These are phyloP conservation scores for Calliopsis andreniformis DNA, from an alignment of 1,140 invertebrate genomes.

Conservation along the genomic window DNA sequence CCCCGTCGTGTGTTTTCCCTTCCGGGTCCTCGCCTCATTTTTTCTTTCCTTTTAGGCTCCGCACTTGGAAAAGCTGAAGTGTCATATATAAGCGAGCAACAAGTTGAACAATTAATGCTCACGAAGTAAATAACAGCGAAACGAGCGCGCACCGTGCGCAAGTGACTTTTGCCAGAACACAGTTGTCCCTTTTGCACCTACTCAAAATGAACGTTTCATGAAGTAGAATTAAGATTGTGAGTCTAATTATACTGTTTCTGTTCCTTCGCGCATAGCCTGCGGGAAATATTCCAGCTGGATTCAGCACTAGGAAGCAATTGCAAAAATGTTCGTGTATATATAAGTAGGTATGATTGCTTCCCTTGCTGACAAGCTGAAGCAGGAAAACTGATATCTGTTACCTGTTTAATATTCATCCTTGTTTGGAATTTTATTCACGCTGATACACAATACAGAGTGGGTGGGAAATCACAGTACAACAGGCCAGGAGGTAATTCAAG, in stretches of 20 bases:
- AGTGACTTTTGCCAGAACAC: not conserved
- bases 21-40: slow-evolving; percentile 6
- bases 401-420: too few relatives aligned
- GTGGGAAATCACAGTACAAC: too few relatives aligned
- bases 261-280: not conserved
- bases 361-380: too few relatives aligned
- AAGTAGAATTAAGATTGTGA: not conserved
- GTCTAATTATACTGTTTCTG: too few relatives aligned
- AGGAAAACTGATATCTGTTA: too few relatives aligned
- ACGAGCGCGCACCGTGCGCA: not conserved
- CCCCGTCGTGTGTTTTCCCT: slow-evolving; percentile 26
- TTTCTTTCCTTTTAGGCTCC: slow-evolving; percentile 7
- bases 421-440: too few relatives aligned
- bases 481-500: too few relatives aligned
- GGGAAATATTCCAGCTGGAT: not conserved
- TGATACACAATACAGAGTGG: too few relatives aligned
- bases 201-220: not conserved
- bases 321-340: too few relatives aligned
- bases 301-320: too few relatives aligned
- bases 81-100: slow-evolving; percentile 43
- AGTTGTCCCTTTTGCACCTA: not conserved
- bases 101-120: slow-evolving; percentile 43
- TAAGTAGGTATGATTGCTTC: too few relatives aligned
- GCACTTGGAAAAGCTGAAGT: slow-evolving; percentile 41
- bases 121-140: slow-evolving; percentile 30